A percentile compares a stretch with the other conserved stretches of the same genome.
Conservation (phyloP, 2,888 invertebrate species). For the Cryptocephalus moraei region DNA sequence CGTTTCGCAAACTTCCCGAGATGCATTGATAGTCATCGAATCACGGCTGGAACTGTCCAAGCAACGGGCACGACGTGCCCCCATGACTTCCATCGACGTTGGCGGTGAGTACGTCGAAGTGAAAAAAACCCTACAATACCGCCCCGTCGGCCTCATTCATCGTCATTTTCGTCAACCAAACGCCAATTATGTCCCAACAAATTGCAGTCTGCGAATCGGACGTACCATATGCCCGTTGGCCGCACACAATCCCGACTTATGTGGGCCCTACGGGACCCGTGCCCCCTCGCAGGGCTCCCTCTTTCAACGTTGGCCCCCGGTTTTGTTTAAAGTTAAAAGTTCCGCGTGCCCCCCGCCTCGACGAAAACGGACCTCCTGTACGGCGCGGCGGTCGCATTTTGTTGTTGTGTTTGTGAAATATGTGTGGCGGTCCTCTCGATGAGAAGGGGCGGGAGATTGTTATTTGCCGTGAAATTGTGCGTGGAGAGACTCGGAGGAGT, state of each 20-base stretch:
- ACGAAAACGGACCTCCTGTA: conserved; percentile 25
- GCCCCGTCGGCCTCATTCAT: too few relatives aligned
- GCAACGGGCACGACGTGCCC: too few relatives aligned
- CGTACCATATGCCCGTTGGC: conserved; percentile 19
- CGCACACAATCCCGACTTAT: conserved; percentile 20
- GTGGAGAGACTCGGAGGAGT: conserved; percentile 12
- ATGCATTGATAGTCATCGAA: too few relatives aligned
- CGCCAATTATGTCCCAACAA: conserved; percentile 11
- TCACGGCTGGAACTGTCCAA: too few relatives aligned
- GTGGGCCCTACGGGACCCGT: conserved; percentile 24
- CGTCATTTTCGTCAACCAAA: conserved; percentile 2
- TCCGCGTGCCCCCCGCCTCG: conserved; percentile 19
- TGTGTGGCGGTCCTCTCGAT: conserved; percentile 10
- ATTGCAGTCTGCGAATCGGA: conserved; percentile 14
- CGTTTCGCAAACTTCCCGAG: too few relatives aligned
- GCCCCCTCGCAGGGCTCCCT: conserved; percentile 19
- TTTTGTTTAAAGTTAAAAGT: conserved; percentile 29
- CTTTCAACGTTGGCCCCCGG: conserved; percentile 24
- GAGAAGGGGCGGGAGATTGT: conserved; percentile 12
- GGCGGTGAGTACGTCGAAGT: too few relatives aligned
- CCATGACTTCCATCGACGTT: too few relatives aligned
- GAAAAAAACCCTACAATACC: too few relatives aligned
- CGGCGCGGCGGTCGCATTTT: conserved; percentile 9
- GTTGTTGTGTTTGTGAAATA: conserved; percentile 20
- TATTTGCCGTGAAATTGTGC: conserved; percentile 27